Evolutionary conservation across 2,888 invertebrate species (phyloP).

Genomic region (Salticus scenicus): DNA sequence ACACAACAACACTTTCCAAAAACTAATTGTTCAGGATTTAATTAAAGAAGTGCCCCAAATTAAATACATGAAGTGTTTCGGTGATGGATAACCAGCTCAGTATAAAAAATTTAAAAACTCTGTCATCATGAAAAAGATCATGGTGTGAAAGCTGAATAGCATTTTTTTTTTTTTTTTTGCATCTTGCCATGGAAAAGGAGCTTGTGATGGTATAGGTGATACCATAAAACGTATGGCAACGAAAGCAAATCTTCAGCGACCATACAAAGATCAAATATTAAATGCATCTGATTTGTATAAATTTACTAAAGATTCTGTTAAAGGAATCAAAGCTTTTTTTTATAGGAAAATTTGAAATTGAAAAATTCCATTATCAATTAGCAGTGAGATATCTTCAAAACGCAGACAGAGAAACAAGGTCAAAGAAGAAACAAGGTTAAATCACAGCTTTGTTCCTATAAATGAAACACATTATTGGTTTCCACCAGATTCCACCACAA

Average conservation of each 20-base stretch:
- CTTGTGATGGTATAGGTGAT: too few species aligned
- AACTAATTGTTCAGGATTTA: slow-evolving; percentile 18
- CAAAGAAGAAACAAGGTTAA: too few species aligned
- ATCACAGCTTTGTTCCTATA: too few species aligned
- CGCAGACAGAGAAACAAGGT: neutral
- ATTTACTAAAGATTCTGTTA: neutral
- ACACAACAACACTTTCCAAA: slow-evolving; percentile 64
- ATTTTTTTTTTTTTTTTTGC: too few species aligned
- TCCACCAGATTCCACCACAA: neutral
- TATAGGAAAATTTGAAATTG: neutral
- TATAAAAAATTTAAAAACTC: slow-evolving; percentile 73
- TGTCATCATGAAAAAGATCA: too few species aligned
- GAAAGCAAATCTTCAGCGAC: slow-evolving; percentile 12
- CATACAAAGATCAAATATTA: neutral
- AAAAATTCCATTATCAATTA: neutral
- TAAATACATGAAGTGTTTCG: slow-evolving; percentile 67
- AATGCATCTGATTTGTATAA: slow-evolving; percentile 22
- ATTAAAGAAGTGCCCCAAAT: too few species aligned
- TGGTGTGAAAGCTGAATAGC: too few species aligned
- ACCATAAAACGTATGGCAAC: slow-evolving; percentile 24
- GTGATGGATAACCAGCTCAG: slow-evolving; percentile 72
- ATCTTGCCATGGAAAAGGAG: too few species aligned
- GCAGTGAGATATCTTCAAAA: neutral
- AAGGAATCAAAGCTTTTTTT: slow-evolving; percentile 7
- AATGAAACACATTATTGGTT: slow-evolving; percentile 13